phyloP scores from a whole-genome alignment of 1,140 invertebrate genomes.

The Caenorhabditis remanei region DNA sequence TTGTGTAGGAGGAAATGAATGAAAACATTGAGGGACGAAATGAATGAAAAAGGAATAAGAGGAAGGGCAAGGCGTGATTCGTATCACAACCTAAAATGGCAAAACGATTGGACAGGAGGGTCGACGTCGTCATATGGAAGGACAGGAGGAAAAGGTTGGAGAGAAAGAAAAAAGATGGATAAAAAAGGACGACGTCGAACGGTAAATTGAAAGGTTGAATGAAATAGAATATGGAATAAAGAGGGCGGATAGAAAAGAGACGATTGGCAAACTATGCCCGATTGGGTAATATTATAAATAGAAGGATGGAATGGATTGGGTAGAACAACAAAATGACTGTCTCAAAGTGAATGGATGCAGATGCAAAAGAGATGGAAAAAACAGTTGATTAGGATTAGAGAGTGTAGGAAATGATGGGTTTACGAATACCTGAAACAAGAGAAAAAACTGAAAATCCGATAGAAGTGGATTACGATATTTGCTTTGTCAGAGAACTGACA shows the following conservation, averaged over 20 bases:
- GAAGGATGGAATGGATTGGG: background rate
- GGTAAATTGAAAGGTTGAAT: constrained; percentile 34
- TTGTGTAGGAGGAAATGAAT: background rate
- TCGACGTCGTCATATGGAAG: background rate
- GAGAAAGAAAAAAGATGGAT: constrained; percentile 6
- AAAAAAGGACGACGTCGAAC: constrained; percentile 36
- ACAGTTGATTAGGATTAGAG: too few species aligned
- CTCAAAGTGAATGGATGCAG: too few species aligned
- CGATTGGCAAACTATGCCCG: constrained; percentile 38
- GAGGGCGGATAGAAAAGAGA: background rate
- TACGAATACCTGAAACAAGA: too few species aligned
- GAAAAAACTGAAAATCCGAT: too few species aligned
- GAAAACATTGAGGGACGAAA: background rate
- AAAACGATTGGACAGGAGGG: background rate
- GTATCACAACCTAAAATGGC: constrained; percentile 38
- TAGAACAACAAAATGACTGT: constrained; percentile 2
- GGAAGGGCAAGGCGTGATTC: constrained; percentile 26
- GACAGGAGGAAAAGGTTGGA: background rate
- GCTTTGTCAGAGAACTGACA: too few species aligned
- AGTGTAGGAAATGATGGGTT: too few species aligned
- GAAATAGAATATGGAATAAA: background rate
- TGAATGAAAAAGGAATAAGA: background rate
- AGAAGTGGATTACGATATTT: too few species aligned
- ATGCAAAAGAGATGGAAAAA: too few species aligned
- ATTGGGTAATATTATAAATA: constrained; percentile 50